Percentiles rank a stretch among this genome's conserved stretches.
phyloP scores from a whole-genome alignment of 2,797 vertebrate genomes.

The Channa striata region DNA sequence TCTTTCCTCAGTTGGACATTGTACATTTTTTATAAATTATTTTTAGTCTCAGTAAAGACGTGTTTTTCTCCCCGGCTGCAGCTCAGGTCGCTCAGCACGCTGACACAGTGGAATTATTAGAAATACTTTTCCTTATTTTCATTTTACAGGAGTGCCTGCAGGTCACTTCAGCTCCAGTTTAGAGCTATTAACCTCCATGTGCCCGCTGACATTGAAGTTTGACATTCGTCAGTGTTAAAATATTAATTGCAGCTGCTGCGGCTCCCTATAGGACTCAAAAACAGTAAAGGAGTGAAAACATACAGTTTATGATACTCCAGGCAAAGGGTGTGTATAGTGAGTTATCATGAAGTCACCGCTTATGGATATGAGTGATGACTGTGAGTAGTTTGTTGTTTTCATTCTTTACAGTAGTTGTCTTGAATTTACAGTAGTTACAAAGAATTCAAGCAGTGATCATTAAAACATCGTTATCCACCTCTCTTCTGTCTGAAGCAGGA shows the following conservation, averaged over 20 bases:
- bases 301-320: neutral
- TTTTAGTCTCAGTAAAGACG: conserved; percentile 35
- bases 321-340: neutral
- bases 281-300: neutral
- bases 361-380: neutral
- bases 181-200: neutral
- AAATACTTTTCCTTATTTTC: conserved; percentile 3
- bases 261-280: neutral
- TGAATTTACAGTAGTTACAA: too few species aligned
- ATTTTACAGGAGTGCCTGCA: conserved; percentile 3
- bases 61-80: neutral
- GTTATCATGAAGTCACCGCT: neutral
- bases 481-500: too few species aligned
- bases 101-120: conserved; percentile 3
- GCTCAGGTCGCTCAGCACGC: conserved; percentile 5
- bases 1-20: conserved; percentile 30
- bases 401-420: too few species aligned
- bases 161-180: neutral
- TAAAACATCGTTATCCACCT: too few species aligned
- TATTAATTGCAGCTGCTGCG: conserved; percentile 3
- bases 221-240: conserved; percentile 5
- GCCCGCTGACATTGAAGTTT: neutral
- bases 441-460: too few species aligned
- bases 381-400: neutral
- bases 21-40: conserved; percentile 35